A percentile compares a stretch with the other conserved stretches of the same genome.
Conservation (phyloP, 2,113 vertebrate species). For the Nycticebus coucang region DNA sequence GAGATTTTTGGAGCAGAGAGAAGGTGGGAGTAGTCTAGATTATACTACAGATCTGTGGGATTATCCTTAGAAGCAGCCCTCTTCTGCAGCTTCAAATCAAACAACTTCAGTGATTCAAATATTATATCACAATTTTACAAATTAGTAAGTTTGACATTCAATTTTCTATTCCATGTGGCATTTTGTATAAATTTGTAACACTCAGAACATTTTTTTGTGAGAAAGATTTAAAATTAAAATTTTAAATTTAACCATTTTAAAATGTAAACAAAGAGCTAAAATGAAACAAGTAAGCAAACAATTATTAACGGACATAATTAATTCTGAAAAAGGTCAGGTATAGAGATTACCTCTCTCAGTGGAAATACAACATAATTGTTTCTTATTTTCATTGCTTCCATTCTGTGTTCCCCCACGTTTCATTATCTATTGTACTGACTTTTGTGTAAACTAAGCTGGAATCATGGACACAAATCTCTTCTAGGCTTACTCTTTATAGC, state of each 20-base stretch:
- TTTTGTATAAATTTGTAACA: not conserved
- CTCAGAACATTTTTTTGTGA: not conserved
- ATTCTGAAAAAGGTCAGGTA: fast-evolving
- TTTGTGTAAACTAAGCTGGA: not conserved
- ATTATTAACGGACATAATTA: not conserved
- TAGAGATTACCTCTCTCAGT: not conserved
- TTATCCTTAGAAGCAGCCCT: not conserved
- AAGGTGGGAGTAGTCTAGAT: fast-evolving
- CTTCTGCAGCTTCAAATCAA: not conserved
- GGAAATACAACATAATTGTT: not conserved
- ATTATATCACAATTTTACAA: not conserved
- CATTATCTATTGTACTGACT: not conserved
- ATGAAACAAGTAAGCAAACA: not conserved
- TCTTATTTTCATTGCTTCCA: not conserved
- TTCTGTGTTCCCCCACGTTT: not conserved
- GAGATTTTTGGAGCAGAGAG: not conserved
- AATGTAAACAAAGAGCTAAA: not conserved
- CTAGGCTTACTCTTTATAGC: not conserved
- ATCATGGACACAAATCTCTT: not conserved
- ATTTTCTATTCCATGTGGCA: not conserved
- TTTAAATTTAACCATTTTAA: not conserved
- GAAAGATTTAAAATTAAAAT: not conserved
- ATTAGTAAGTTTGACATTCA: not conserved
- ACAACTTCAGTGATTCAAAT: not conserved
- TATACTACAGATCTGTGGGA: not conserved